Base-by-base conservation (phyloP, 2,888 invertebrate genomes). In the Rhaphigaster nebulosa region DNA sequence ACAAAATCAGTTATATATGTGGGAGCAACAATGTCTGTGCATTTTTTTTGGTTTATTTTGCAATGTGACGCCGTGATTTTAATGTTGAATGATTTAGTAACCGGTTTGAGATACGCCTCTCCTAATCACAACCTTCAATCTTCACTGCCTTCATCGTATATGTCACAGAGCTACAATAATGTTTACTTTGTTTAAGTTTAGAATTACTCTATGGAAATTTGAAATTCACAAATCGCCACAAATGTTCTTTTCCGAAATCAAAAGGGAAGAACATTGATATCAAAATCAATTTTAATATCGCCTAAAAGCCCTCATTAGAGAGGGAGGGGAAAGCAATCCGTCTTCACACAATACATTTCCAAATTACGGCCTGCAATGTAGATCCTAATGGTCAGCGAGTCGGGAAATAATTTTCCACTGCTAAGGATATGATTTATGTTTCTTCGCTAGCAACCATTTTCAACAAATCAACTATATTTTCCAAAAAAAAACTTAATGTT, bases 281-380 rank as follows among this genome's bases (percentile, higher is more conserved):
- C 29, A 76, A 76, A 76, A 76, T 38, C 38, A 18, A 76, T 76
- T 76, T 76, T 76, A 76, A 76, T 76, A 76, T 76, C 70, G 38
- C 29, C 38, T 76, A 76, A 76, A 76, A 76, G 70, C 70, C 6
- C 70, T 76, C 70, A 76, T 76, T 76, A 76, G 70, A 1, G 70
- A 5, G 65, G 65, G 34, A 18, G 65, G 65, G 29, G 34, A 29
- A 65, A 76, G 70, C 70, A 76, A 76, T 76, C 38, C 70, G 70
- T 76, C 70, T 76, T 76, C 70, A 38, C 34, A 76, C 70, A 76
- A 76, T 76, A 76, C 70, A 76, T 76, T 76, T 76, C 70, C 70
- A 76, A 76, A 38, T 76, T 76, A 38, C 70, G 34, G 34, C 20
- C 38, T 38, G 34, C 70, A 38, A 76, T 76, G 34, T 76, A 38